Conservation (phyloP, 2,888 invertebrate genomes). For the Machimus rusticus region DNA sequence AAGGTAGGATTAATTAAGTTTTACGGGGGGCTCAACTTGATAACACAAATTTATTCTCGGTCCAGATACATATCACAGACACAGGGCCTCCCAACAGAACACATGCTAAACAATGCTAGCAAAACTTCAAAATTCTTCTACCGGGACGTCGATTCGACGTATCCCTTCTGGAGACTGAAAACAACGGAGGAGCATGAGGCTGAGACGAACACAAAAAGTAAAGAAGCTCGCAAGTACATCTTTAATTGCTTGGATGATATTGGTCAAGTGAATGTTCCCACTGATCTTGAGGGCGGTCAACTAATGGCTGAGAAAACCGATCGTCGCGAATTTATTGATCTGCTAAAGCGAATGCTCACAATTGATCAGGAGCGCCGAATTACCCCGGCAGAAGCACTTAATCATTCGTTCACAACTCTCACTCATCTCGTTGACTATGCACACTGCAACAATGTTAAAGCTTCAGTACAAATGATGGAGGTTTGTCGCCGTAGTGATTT, state of each 20-base stretch:
- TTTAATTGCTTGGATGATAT: conserved; percentile 99
- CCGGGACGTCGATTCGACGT: conserved; percentile 91
- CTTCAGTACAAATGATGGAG: conserved; percentile 98
- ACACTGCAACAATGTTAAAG: conserved; percentile 96
- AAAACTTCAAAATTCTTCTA: conserved; percentile 99
- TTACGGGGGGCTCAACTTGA: neutral
- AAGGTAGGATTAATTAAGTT: conserved; percentile 64
- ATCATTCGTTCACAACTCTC: conserved; percentile 93
- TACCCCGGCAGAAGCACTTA: conserved; percentile 93
- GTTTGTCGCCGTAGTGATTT: conserved; percentile 68
- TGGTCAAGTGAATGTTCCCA: conserved; percentile 94
- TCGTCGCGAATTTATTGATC: conserved; percentile 95
- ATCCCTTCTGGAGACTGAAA: conserved; percentile 87
- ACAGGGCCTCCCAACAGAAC: conserved; percentile 96
- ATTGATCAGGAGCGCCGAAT: conserved; percentile 98
- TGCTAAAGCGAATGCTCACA: conserved; percentile 97
- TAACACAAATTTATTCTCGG: neutral
- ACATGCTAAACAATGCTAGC: conserved; percentile 96
- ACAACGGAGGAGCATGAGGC: conserved; percentile 98
- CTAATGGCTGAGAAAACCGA: conserved; percentile 97
- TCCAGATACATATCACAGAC: conserved; percentile 88
- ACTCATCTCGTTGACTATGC: conserved; percentile 95
- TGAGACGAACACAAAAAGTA: conserved; percentile 97
- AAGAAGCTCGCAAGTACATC: conserved; percentile 99
- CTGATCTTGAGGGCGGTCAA: conserved; percentile 97